Evolutionary conservation across 2,888 invertebrate species (phyloP).

Genomic region (Pyralis farinalis): DNA sequence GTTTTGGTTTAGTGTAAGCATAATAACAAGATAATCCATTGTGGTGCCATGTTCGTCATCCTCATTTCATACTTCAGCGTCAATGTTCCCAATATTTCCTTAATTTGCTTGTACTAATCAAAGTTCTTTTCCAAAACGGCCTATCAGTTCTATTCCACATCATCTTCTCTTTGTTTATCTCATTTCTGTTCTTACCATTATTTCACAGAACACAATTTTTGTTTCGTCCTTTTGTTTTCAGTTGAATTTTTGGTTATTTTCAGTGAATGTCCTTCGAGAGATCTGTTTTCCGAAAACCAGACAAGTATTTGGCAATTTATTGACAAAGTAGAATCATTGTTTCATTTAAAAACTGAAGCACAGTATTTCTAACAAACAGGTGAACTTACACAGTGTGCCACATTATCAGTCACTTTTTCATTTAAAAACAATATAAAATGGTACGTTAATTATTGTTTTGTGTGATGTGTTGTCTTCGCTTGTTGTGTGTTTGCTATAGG

Average conservation of each 20-base stretch:
- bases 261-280: conserved; percentile 79
- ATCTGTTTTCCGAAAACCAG: conserved; percentile 75
- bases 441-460: conserved; percentile 64
- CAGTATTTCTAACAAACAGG: conserved; percentile 54
- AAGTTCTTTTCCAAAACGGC: conserved; percentile 80
- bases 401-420: conserved; percentile 56
- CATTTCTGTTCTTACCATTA: conserved; percentile 62
- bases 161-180: conserved; percentile 63
- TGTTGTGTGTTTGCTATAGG: conserved; percentile 80
- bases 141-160: conserved; percentile 74
- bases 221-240: conserved; percentile 41
- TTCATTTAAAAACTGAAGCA: conserved; percentile 60
- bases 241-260: conserved; percentile 49
- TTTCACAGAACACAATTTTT: conserved; percentile 55
- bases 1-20: conserved; percentile 43
- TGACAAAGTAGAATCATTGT: conserved; percentile 54
- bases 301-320: conserved; percentile 48
- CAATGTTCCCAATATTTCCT: conserved; percentile 58
- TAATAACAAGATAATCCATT: conserved; percentile 30
- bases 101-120: conserved; percentile 70
- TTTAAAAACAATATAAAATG: conserved; percentile 47
- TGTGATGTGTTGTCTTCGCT: conserved; percentile 74
- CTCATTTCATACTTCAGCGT: conserved; percentile 57
- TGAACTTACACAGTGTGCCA: conserved; percentile 57
- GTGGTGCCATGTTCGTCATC: conserved; percentile 51